Percentiles rank a stretch among this genome's conserved stretches.
Conservation (phyloP, 2,888 invertebrate genomes). For the Fissipunctia ypsillon region DNA sequence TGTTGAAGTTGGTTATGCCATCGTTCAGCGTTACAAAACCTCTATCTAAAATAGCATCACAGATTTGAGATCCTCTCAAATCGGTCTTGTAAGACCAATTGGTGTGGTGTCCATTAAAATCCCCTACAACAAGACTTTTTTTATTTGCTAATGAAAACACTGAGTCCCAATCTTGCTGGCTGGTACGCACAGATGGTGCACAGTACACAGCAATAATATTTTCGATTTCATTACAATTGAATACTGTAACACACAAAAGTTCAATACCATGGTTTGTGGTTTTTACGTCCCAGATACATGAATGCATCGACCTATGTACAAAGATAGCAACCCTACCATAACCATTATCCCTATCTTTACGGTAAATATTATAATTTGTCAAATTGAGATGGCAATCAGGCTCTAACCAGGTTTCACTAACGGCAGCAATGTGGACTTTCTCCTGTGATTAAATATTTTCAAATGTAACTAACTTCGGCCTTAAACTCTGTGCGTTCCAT, state of each 20-base stretch:
- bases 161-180: neutral
- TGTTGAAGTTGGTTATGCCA: too few relatives aligned
- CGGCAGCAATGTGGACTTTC: neutral
- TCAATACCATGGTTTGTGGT: neutral
- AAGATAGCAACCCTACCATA: conserved; percentile 1
- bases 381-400: neutral
- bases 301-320: neutral
- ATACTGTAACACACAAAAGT: neutral
- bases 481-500: conserved; percentile 2
- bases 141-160: neutral
- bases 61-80: too few relatives aligned
- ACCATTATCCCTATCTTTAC: neutral
- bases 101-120: too few relatives aligned
- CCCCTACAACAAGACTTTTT: neutral
- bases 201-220: neutral
- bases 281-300: neutral
- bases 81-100: neutral
- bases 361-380: neutral
- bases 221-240: neutral
- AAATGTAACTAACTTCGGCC: neutral
- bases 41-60: neutral
- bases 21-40: neutral
- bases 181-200: neutral
- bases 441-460: neutral
- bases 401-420: neutral